Conservation (phyloP, 2,113 vertebrate genomes). For the Sylvilagus bachmani region DNA sequence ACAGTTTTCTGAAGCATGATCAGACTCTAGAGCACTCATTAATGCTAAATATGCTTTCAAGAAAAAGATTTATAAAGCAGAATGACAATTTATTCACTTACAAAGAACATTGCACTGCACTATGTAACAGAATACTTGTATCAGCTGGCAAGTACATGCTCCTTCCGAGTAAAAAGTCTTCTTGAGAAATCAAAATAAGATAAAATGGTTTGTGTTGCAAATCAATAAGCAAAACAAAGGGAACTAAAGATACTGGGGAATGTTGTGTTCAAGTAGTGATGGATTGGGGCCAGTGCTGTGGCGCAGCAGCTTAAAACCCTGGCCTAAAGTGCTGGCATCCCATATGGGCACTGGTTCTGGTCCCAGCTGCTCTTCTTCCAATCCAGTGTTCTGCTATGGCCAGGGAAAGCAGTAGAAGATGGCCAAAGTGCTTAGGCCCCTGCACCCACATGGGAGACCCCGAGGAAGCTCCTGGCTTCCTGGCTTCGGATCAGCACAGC, state of each 20-base stretch:
- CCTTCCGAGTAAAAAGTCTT: constrained; percentile 38
- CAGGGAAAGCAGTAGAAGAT: too few relatives aligned
- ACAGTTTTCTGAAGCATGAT: not conserved
- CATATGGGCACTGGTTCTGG: too few relatives aligned
- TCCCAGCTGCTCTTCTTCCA: too few relatives aligned
- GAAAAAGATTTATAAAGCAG: constrained; percentile 54
- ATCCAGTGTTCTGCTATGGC: too few relatives aligned
- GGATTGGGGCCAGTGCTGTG: not conserved
- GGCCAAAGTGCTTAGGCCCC: too few relatives aligned
- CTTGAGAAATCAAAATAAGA: constrained; percentile 52
- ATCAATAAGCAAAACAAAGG: constrained; percentile 4
- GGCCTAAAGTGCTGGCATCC: too few relatives aligned
- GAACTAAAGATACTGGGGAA: not conserved
- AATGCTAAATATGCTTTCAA: constrained; percentile 50
- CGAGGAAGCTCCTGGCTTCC: too few relatives aligned
- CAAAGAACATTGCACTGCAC: not conserved
- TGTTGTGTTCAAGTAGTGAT: not conserved
- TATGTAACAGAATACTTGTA: constrained; percentile 42
- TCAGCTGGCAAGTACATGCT: constrained; percentile 13
- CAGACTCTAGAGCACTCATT: constrained; percentile 43
- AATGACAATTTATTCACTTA: constrained; percentile 67
- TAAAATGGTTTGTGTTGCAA: not conserved
- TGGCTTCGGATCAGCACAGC: too few relatives aligned
- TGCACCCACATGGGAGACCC: too few relatives aligned
- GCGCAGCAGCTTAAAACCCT: too few relatives aligned